phyloP scores from a whole-genome alignment of 2,113 vertebrate genomes.

The Mixornis gularis region DNA sequence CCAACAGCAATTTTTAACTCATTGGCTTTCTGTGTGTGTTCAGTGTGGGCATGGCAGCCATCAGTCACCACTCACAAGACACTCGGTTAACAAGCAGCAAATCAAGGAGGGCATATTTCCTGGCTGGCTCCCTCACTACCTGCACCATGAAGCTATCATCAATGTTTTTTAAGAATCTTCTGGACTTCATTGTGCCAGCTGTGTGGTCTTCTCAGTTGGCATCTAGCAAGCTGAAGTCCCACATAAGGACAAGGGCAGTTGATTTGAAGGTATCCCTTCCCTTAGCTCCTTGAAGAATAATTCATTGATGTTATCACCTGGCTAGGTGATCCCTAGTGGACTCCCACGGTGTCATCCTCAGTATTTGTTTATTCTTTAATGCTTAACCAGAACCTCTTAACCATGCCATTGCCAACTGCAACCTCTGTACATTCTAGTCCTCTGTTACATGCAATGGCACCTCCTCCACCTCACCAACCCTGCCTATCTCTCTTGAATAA shows the following conservation, averaged over 20 bases:
- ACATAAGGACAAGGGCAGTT: not conserved
- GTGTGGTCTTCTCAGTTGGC: not conserved
- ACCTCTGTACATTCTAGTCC: too few relatives aligned
- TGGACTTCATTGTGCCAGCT: not conserved
- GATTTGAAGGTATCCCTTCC: not conserved
- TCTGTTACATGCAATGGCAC: not conserved
- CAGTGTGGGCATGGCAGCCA: not conserved
- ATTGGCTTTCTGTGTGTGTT: not conserved
- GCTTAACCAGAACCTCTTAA: not conserved
- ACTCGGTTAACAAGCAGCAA: not conserved
- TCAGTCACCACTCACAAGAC: too few relatives aligned
- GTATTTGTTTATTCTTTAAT: not conserved
- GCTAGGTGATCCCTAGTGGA: not conserved
- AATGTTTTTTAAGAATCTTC: not conserved
- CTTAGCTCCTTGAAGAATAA: not conserved
- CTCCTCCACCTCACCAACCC: not conserved
- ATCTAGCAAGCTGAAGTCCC: not conserved
- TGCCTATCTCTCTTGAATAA: not conserved
- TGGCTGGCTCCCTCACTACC: not conserved
- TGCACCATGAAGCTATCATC: not conserved
- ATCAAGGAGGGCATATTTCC: not conserved
- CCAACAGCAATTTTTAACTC: not conserved
- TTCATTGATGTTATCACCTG: not conserved
- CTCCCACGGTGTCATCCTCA: too few relatives aligned
- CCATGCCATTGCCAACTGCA: not conserved